These are phyloP conservation scores for Manis pentadactyla DNA, from an alignment of 2,797 vertebrate genomes.

Conservation along the genomic window DNA sequence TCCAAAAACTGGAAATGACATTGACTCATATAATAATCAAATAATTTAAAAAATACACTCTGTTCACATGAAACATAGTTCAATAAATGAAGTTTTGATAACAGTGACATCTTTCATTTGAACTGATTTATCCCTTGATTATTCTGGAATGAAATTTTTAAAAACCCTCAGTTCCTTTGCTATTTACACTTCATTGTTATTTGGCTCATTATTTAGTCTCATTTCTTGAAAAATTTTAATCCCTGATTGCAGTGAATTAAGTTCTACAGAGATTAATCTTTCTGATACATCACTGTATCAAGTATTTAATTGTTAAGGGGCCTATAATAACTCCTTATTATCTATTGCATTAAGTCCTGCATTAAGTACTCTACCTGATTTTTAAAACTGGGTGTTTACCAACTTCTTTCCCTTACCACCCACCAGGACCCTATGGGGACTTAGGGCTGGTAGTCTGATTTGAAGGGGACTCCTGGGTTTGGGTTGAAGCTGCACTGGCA, in stretches of 20 bases:
- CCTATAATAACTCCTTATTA: background rate
- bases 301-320: background rate
- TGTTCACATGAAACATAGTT: constrained; percentile 50
- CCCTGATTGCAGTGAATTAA: constrained; percentile 21
- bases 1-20: constrained; percentile 56
- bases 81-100: constrained; percentile 69
- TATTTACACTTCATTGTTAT: constrained; percentile 64
- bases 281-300: background rate
- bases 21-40: constrained; percentile 50
- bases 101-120: constrained; percentile 69
- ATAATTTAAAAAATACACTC: constrained; percentile 58
- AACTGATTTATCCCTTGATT: constrained; percentile 73
- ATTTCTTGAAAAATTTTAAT: constrained; percentile 64
- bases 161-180: constrained; percentile 34
- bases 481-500: background rate
- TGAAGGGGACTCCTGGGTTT: background rate
- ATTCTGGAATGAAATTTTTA: constrained; percentile 41
- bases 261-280: constrained; percentile 35
- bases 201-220: constrained; percentile 63
- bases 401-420: background rate
- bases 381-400: background rate
- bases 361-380: background rate
- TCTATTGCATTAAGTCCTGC: background rate
- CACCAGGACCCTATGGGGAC: background rate
- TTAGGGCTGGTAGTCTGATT: background rate